Conservation (phyloP, 1,140 invertebrate genomes). For the Manduca sexta region DNA sequence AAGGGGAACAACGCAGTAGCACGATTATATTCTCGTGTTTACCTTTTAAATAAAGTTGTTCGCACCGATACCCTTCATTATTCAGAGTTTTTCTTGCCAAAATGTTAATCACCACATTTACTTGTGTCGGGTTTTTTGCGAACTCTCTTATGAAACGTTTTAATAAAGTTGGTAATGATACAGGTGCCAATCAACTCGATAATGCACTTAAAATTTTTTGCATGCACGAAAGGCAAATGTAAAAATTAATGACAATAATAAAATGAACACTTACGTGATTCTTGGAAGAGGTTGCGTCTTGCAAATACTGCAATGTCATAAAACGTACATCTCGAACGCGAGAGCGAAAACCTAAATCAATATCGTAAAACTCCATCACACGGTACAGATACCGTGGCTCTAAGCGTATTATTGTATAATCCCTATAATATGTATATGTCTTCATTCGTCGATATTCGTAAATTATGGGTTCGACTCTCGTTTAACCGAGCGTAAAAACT, state of each 20-base stretch:
- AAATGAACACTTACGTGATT: constrained; percentile 17
- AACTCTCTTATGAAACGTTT: constrained; percentile 39
- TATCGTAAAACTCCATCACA: constrained; percentile 40
- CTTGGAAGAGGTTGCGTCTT: constrained; percentile 20
- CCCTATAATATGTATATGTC: constrained; percentile 44
- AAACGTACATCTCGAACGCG: constrained; percentile 33
- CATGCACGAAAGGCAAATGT: constrained; percentile 18
- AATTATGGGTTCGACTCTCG: constrained; percentile 56
- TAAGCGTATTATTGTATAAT: constrained; percentile 8
- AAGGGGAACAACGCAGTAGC: constrained; percentile 33
- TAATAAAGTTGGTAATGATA: constrained; percentile 37
- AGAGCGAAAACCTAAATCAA: constrained; percentile 43
- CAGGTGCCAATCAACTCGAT: constrained; percentile 35
- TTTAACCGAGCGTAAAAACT: constrained; percentile 70
- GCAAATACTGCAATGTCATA: constrained; percentile 39
- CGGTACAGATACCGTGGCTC: background rate
- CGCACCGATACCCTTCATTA: constrained; percentile 49
- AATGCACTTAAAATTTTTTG: constrained; percentile 13
- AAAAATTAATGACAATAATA: constrained; percentile 37
- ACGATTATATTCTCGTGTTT: constrained; percentile 35
- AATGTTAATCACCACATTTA: constrained; percentile 52
- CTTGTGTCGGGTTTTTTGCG: constrained; percentile 30
- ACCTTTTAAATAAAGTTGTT: constrained; percentile 53
- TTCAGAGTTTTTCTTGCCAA: constrained; percentile 35
- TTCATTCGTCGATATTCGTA: constrained; percentile 63